A percentile compares a stretch with the other conserved stretches of the same genome.
phyloP scores from a whole-genome alignment of 2,113 vertebrate genomes.

The Acrocephalus arundinaceus region DNA sequence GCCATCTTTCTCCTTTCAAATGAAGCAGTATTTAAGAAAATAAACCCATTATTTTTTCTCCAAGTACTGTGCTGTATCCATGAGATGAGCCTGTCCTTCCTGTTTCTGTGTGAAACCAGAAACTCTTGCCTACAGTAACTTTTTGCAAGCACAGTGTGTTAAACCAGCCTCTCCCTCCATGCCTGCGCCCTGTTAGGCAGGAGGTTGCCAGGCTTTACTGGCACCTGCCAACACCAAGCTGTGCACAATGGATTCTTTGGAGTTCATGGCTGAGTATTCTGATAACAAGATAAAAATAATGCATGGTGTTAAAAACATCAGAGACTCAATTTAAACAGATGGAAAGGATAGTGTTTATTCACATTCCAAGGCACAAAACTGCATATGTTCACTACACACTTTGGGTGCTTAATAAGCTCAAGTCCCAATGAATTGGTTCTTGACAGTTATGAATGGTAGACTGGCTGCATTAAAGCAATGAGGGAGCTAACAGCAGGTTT shows the following conservation, averaged over 20 bases:
- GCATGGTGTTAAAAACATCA: slow-evolving; percentile 26
- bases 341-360: slow-evolving; percentile 30
- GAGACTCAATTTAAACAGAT: background rate
- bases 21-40: background rate
- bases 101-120: background rate
- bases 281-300: slow-evolving; percentile 57
- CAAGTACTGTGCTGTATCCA: background rate
- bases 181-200: background rate
- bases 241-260: background rate
- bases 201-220: background rate
- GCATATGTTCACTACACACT: slow-evolving; percentile 42
- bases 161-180: background rate
- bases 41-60: background rate
- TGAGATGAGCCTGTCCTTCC: background rate
- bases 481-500: slow-evolving; percentile 75
- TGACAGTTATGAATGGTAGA: slow-evolving; percentile 87
- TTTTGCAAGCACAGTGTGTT: background rate
- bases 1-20: background rate
- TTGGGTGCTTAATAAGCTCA: slow-evolving; percentile 76
- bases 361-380: slow-evolving; percentile 13
- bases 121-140: background rate
- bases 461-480: slow-evolving; percentile 77
- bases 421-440: slow-evolving; percentile 78
- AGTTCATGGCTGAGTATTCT: slow-evolving; percentile 14
- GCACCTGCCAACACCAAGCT: background rate